These are phyloP conservation scores for Schrankia costaestrigalis DNA, from an alignment of 2,888 invertebrate species.

Conservation along the genomic window DNA sequence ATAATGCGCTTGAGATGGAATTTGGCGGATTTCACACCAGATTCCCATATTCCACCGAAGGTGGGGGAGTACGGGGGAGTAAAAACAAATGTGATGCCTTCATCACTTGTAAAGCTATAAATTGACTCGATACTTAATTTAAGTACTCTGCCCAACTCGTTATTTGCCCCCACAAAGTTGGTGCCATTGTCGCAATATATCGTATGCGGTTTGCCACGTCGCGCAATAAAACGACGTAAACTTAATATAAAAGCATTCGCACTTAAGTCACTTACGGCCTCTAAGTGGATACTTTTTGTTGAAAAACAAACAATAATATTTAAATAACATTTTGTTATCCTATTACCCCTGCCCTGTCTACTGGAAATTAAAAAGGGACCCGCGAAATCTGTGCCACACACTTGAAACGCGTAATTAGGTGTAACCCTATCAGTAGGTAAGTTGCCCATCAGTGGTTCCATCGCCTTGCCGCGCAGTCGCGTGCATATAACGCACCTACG, in stretches of 20 bases:
- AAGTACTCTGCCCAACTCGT: conserved; percentile 6
- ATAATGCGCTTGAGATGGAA: too few species aligned
- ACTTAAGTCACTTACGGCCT: conserved; percentile 12
- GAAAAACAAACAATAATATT: conserved; percentile 14
- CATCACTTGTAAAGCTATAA: conserved; percentile 6
- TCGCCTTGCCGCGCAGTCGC: conserved; percentile 3
- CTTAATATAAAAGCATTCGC: conserved; percentile 11
- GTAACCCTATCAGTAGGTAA: conserved; percentile 9
- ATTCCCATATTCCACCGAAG: not conserved
- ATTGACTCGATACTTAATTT: conserved; percentile 1
- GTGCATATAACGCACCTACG: not conserved
- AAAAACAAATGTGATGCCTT: too few species aligned
- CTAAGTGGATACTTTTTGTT: conserved; percentile 13
- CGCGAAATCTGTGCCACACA: conserved; percentile 12
- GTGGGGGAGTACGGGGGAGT: not conserved
- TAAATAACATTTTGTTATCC: too few species aligned
- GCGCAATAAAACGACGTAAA: conserved; percentile 13
- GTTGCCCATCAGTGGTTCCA: conserved; percentile 15
- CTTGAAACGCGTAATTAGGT: conserved; percentile 7
- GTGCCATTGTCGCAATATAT: conserved; percentile 14
- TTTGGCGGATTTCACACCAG: too few species aligned
- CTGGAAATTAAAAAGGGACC: conserved; percentile 8
- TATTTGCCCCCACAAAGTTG: conserved; percentile 12
- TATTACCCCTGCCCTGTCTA: conserved; percentile 6
- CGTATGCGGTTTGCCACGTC: too few species aligned